phyloP scores from a whole-genome alignment of 2,113 vertebrate species.

The Periophthalmus modestus region DNA sequence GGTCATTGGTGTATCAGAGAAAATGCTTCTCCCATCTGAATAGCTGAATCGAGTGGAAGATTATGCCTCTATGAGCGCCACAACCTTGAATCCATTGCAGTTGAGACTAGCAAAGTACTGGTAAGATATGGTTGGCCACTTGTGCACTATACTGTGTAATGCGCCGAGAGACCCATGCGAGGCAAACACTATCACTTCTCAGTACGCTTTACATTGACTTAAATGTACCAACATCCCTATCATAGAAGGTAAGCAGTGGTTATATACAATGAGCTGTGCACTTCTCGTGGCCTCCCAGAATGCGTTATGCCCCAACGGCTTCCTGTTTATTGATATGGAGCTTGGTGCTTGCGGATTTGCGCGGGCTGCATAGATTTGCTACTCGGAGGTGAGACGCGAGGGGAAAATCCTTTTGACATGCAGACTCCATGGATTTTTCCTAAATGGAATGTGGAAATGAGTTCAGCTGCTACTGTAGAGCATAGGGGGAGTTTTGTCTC shows the following conservation, averaged over 20 bases:
- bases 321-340: conserved; percentile 45
- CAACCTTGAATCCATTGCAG: background rate
- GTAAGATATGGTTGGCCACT: conserved; percentile 3
- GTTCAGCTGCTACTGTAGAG: conserved; percentile 23
- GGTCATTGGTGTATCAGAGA: background rate
- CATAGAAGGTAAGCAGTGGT: conserved; percentile 6
- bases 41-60: background rate
- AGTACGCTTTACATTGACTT: conserved; percentile 16
- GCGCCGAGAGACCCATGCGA: background rate
- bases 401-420: conserved; percentile 50
- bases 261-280: conserved; percentile 8
- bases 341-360: conserved; percentile 39
- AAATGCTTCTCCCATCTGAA: background rate
- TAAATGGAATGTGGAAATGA: conserved; percentile 59
- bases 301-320: conserved; percentile 35
- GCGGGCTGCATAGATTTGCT: conserved; percentile 39
- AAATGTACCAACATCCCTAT: conserved; percentile 18
- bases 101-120: background rate
- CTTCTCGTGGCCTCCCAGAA: conserved; percentile 14
- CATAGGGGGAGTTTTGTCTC: conserved; percentile 32
- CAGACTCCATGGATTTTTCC: conserved; percentile 37
- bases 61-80: background rate
- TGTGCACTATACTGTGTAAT: background rate
- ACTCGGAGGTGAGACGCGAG: conserved; percentile 49
- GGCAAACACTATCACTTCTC: background rate